phyloP scores from a whole-genome alignment of 2,113 vertebrate genomes.

The Anarrhichthys ocellatus region DNA sequence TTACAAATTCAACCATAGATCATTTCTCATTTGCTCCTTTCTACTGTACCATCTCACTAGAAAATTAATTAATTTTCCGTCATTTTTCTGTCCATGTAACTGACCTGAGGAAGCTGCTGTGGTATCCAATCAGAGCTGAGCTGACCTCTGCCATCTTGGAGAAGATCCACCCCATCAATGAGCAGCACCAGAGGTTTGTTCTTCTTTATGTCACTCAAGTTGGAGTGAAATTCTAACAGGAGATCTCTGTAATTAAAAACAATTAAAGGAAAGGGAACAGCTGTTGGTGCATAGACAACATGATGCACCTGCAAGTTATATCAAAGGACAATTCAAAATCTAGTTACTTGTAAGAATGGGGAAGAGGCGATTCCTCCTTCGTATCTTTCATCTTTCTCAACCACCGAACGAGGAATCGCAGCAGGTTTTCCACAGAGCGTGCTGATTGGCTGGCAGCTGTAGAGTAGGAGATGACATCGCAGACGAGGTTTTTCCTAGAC shows the following conservation, averaged over 20 bases:
- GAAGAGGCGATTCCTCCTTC: slow-evolving; percentile 60
- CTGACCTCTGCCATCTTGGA: slow-evolving; percentile 79
- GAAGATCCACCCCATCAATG: slow-evolving; percentile 85
- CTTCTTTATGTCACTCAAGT: slow-evolving; percentile 57
- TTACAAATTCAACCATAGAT: background rate
- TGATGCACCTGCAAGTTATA: background rate
- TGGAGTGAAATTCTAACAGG: slow-evolving; percentile 83
- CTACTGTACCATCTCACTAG: background rate
- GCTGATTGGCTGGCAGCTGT: slow-evolving; percentile 85
- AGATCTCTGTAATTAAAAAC: slow-evolving; percentile 78
- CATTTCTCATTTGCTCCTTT: too few relatives aligned
- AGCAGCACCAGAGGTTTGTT: slow-evolving; percentile 80
- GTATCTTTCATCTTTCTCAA: slow-evolving; percentile 73
- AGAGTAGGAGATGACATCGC: slow-evolving; percentile 87
- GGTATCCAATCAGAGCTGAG: slow-evolving; percentile 89
- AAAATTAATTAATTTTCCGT: background rate
- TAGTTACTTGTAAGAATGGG: slow-evolving; percentile 82
- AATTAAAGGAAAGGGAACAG: background rate
- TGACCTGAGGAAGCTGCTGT: slow-evolving; percentile 83
- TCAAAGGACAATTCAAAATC: background rate
- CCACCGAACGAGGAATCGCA: slow-evolving; percentile 81
- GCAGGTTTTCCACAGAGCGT: slow-evolving; percentile 79
- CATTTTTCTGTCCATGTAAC: slow-evolving; percentile 8
- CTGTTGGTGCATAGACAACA: background rate
- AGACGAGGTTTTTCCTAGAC: slow-evolving; percentile 51